Conservation (phyloP, 2,797 vertebrate species). For the Bovichtus variegatus region DNA sequence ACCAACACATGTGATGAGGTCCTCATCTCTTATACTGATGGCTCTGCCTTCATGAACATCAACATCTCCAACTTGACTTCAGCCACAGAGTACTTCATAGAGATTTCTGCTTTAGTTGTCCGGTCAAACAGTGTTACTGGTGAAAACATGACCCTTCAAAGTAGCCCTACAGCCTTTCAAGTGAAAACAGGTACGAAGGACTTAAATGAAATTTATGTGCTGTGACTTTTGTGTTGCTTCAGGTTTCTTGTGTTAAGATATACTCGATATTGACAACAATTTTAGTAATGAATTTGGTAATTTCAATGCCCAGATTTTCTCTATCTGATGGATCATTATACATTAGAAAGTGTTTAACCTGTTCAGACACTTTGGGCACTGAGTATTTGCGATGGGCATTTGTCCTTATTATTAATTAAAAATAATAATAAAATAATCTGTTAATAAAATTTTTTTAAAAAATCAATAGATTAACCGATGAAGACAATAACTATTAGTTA, state of each 20-base stretch:
- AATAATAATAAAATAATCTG: too few relatives aligned
- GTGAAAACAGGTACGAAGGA: conserved; percentile 45
- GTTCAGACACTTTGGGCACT: background rate
- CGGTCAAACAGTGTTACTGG: conserved; percentile 20
- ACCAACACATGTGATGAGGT: conserved; percentile 9
- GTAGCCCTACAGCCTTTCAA: background rate
- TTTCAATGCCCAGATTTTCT: background rate
- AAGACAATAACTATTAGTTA: background rate
- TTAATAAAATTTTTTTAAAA: too few relatives aligned
- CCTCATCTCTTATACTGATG: background rate
- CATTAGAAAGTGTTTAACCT: background rate
- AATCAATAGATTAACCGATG: background rate
- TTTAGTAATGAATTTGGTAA: background rate
- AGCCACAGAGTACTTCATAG: conserved; percentile 34
- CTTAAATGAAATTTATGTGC: background rate
- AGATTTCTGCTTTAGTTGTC: conserved; percentile 36
- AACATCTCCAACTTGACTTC: conserved; percentile 47
- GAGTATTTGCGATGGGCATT: too few relatives aligned
- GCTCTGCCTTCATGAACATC: conserved; percentile 28
- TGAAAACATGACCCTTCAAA: conserved; percentile 15
- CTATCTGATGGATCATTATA: background rate
- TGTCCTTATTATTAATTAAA: too few relatives aligned
- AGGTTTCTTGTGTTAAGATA: background rate
- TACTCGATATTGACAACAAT: background rate
- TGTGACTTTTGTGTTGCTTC: background rate